These are phyloP conservation scores for Argyra leucocephala DNA, from an alignment of 2,888 invertebrate genomes.

Conservation along the genomic window DNA sequence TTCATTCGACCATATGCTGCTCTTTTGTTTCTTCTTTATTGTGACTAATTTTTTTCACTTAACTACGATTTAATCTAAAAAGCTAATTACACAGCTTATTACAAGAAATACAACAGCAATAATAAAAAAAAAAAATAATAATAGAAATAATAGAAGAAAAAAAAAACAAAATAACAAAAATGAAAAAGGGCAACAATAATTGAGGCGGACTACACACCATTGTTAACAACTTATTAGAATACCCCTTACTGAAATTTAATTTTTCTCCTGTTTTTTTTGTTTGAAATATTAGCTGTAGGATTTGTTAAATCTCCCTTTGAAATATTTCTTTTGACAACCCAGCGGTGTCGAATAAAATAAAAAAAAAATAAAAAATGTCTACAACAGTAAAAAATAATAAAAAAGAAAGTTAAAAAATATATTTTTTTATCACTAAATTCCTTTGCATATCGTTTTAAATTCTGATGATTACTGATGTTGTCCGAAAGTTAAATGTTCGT, in stretches of 20 bases:
- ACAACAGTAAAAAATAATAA: too few relatives aligned
- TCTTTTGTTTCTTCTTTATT: background rate
- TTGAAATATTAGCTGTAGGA: background rate
- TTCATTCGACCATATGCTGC: slow-evolving; percentile 6
- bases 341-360: background rate
- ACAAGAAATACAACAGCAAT: background rate
- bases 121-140: background rate
- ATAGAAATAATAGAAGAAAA: background rate
- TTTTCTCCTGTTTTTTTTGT: too few relatives aligned
- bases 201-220: background rate
- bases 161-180: background rate
- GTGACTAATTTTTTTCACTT: background rate
- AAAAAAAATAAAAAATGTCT: too few relatives aligned
- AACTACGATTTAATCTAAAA: slow-evolving; percentile 3
- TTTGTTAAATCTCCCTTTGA: background rate
- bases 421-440: too few relatives aligned
- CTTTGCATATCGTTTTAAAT: background rate
- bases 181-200: background rate
- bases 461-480: too few relatives aligned
- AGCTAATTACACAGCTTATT: slow-evolving; percentile 6
- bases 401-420: too few relatives aligned
- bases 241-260: background rate
- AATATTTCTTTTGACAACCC: background rate
- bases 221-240: background rate
- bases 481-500: too few relatives aligned